Conservation (phyloP, 2,797 vertebrate species). For the Oreochromis mossambicus region DNA sequence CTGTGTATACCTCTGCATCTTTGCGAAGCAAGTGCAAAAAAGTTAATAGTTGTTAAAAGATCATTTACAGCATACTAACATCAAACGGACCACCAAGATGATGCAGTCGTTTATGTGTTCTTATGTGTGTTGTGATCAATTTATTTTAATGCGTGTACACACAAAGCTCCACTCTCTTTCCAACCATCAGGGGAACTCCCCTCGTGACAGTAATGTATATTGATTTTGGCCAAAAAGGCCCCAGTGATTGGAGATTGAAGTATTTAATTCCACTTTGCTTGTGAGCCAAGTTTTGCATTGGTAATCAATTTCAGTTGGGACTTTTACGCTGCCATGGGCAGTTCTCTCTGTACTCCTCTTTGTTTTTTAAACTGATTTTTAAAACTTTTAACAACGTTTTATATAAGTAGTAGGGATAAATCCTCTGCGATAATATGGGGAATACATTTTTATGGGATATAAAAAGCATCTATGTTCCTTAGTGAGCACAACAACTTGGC, state of each 20-base stretch:
- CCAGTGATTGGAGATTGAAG: conserved; percentile 67
- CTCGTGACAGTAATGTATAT: conserved; percentile 70
- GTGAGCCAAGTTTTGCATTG: conserved; percentile 63
- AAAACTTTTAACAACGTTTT: not conserved
- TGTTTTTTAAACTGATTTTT: not conserved
- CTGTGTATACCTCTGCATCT: not conserved
- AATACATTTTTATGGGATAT: not conserved
- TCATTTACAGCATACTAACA: not conserved
- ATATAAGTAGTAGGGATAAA: not conserved
- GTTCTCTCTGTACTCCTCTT: conserved; percentile 21
- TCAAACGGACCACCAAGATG: not conserved
- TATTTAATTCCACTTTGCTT: conserved; percentile 71
- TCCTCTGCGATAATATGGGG: not conserved
- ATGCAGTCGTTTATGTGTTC: conserved; percentile 1
- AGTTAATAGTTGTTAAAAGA: conserved; percentile 11
- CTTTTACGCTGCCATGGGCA: conserved; percentile 41
- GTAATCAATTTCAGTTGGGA: conserved; percentile 64
- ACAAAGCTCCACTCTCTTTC: conserved; percentile 24
- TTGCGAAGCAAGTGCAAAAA: not conserved
- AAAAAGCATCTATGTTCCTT: not conserved
- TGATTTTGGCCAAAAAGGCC: conserved; percentile 69
- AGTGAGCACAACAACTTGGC: not conserved
- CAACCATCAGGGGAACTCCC: conserved; percentile 21
- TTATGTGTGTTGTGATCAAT: not conserved
- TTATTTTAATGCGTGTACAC: not conserved